Evolutionary conservation across 2,888 invertebrate genomes (phyloP), one percentile per base, ranked within the genome.

Genomic region (Chironomus riparius): DNA sequence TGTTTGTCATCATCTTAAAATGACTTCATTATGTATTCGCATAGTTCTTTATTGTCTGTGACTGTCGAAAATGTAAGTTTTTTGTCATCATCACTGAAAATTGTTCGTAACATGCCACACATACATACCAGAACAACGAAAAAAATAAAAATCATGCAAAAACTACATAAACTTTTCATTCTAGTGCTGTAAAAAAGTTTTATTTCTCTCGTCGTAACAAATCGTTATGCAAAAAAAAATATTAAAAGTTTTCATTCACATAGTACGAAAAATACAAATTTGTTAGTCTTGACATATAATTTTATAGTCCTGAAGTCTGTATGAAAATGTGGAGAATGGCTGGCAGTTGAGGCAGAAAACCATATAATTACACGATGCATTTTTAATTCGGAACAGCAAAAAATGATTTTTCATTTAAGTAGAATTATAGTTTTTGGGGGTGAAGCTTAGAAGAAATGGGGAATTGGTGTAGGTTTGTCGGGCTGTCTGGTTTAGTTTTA

Each of bases 351-450:
- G n/a, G 56, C 15, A 56, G 56, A 47, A 24, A 68, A 68, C 38
- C 68, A 68, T 24, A 65, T 68, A 68, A 68, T 68, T 68, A 68
- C 68, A 68, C 28, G 68, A 68, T 68, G 68, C 68, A 68, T 68
- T 68, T 68, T 68, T 68, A 68, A 68, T 68, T 68, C 47, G 4
- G 28, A 24, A 22, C 65, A 56, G 56, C 56, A 56, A 38, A 38
- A 38, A 38, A 38, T 38, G 7, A 38, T 38, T 38, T 38, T 38
- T 38, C 38, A 38, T 38, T 38, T 38, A 38, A 38, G 38, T 7
- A 38, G 10, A 38, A 38, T 38, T 38, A 38, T 38, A 38, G 10
- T 38, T 38, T 38, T 38, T 1, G 38, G 38, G 7, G 7, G 10
- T 10, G 38, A 10, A 10, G 38, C 1, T 38, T 1, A 1, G 10